These are phyloP conservation scores for Drosophila bifasciata DNA, from an alignment of 1,140 invertebrate genomes.

Conservation along the genomic window DNA sequence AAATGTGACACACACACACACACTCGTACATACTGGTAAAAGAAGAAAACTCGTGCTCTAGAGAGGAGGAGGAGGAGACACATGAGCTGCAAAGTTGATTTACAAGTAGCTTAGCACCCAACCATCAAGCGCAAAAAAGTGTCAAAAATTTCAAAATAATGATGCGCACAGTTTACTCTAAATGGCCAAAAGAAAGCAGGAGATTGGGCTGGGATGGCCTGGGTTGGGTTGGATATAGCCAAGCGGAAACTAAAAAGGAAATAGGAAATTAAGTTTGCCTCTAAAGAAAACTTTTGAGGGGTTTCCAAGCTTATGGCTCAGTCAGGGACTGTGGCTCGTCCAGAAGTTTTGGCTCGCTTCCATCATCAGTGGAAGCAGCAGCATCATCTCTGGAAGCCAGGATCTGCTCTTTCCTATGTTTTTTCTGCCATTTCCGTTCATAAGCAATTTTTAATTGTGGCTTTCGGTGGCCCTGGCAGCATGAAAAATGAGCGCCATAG, in stretches of 20 bases:
- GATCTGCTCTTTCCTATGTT: conserved; percentile 9
- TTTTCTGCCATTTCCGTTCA: conserved; percentile 70
- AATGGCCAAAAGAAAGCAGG: conserved; percentile 46
- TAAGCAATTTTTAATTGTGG: conserved; percentile 81
- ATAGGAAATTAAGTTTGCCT: conserved; percentile 72
- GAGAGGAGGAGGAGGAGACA: conserved; percentile 34
- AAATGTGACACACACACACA: conserved; percentile 61
- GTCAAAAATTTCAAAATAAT: conserved; percentile 82
- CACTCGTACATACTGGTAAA: neutral
- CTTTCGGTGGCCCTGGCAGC: conserved; percentile 56
- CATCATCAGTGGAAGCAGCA: conserved; percentile 4
- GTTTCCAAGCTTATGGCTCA: conserved; percentile 45
- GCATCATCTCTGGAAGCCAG: neutral
- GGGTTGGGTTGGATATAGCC: neutral
- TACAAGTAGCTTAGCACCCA: conserved; percentile 77
- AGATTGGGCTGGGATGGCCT: conserved; percentile 1
- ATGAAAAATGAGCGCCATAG: conserved; percentile 72
- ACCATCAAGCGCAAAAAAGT: conserved; percentile 65
- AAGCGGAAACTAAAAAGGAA: conserved; percentile 52
- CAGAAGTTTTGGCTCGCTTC: conserved; percentile 28
- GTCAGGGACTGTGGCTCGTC: neutral
- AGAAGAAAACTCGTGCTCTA: conserved; percentile 24
- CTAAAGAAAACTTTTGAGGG: conserved; percentile 57
- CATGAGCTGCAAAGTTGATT: conserved; percentile 67
- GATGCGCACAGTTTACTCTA: conserved; percentile 77